Evolutionary conservation across 2,888 invertebrate genomes (phyloP).

Genomic region (Drosophila kanekoi): DNA sequence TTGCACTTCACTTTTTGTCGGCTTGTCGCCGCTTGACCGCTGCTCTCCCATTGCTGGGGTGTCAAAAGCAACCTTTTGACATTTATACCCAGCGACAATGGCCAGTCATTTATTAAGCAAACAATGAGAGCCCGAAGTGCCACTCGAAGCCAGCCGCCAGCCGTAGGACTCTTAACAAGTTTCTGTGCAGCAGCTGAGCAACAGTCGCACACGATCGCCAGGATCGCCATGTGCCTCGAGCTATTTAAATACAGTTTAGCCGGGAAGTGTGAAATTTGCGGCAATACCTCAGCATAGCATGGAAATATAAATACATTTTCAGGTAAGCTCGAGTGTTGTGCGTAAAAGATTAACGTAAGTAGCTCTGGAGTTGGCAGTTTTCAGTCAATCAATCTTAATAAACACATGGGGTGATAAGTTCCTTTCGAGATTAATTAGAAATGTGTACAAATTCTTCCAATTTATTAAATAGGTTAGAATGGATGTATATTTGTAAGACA

Average conservation of each 20-base stretch:
- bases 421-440: too few relatives aligned
- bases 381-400: conserved; percentile 6
- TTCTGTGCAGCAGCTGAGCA: conserved; percentile 65
- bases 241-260: conserved; percentile 58
- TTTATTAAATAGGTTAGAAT: too few relatives aligned
- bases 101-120: conserved; percentile 72
- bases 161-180: conserved; percentile 49
- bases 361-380: background rate
- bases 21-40: conserved; percentile 69
- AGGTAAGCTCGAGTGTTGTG: conserved; percentile 22
- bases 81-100: conserved; percentile 74
- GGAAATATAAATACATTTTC: conserved; percentile 10
- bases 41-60: conserved; percentile 61
- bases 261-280: conserved; percentile 61
- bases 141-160: conserved; percentile 41
- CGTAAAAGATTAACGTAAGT: background rate
- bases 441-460: too few relatives aligned
- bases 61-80: conserved; percentile 77
- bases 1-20: conserved; percentile 47
- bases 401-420: background rate
- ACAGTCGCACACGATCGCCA: conserved; percentile 11
- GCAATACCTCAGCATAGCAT: background rate
- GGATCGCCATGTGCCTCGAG: conserved; percentile 19
- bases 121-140: conserved; percentile 67
- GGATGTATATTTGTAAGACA: too few relatives aligned